A percentile compares a stretch with the other conserved stretches of the same genome.
Evolutionary conservation across 2,888 invertebrate species (phyloP).

Genomic region (Rhagophthalmus giganteus): DNA sequence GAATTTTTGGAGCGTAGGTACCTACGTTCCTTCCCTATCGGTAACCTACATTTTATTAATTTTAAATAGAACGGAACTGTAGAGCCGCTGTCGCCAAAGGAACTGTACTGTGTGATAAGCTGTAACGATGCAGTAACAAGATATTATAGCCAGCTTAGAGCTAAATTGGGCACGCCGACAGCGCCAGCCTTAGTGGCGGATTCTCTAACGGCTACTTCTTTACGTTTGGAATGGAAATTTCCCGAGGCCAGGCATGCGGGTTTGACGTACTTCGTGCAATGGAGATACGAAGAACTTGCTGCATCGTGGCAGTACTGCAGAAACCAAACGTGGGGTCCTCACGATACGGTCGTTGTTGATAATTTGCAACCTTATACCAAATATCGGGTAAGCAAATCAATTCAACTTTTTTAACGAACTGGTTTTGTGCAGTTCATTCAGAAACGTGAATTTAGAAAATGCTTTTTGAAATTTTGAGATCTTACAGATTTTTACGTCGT

Average conservation of each 20-base stretch:
- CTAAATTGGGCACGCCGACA: conserved; percentile 66
- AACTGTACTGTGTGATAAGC: conserved; percentile 78
- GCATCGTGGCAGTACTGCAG: conserved; percentile 82
- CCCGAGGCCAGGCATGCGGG: conserved; percentile 58
- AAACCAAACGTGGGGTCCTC: conserved; percentile 67
- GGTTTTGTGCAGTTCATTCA: too few relatives aligned
- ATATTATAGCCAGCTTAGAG: conserved; percentile 70
- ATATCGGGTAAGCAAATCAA: conserved; percentile 70
- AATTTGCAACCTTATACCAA: conserved; percentile 85
- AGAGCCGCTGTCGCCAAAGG: conserved; percentile 68
- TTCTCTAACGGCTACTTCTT: conserved; percentile 73
- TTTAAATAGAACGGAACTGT: conserved; percentile 67
- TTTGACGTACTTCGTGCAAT: conserved; percentile 70
- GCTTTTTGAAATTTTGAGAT: background rate
- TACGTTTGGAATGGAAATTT: conserved; percentile 78
- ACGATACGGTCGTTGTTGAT: conserved; percentile 69
- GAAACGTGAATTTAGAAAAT: background rate
- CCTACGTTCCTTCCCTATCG: too few relatives aligned
- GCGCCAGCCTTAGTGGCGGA: conserved; percentile 79
- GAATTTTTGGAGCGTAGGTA: too few relatives aligned
- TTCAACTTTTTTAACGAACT: too few relatives aligned
- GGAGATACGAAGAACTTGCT: conserved; percentile 71
- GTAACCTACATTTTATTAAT: background rate
- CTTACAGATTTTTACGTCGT: background rate
- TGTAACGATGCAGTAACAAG: conserved; percentile 79